Evolutionary conservation across 1,140 invertebrate species (phyloP), one percentile per base, ranked within the genome.

Genomic region (Platorchestia sp.): DNA sequence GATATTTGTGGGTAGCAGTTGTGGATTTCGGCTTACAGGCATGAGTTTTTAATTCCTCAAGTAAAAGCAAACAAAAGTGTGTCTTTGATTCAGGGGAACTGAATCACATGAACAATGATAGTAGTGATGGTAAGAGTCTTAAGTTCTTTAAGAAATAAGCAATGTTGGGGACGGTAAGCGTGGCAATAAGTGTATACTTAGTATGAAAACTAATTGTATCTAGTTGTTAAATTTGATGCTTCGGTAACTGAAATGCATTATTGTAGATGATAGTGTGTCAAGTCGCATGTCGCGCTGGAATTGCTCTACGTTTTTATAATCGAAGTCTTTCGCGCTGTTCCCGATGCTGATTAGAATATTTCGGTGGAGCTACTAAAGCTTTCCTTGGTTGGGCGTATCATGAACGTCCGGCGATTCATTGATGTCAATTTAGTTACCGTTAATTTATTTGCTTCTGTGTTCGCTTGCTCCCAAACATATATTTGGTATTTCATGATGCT

Each of bases 171-270:
- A 36, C 27, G 59, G 59, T 10, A 75, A 36, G 27, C 3, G 59
- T 75, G 3, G 59, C 59, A 19, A 75, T 75, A 75, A 19, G 59
- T 75, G 59, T 75, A 22, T 75, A 75, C 3, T 75, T 75, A 75
- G 14, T 75, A 75, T 22, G 59, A 22, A 3, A 75, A 22, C 14
- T 10, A n/a, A 22, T 75, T 36, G 59, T 19, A 75, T 36, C 59
- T 75, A 75, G 59, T 75, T 75, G 59, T 75, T 75, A 75, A 75
- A 75, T 75, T 75, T 75, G 59, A 27, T 75, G 59, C 59, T 75
- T 75, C 36, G 59, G 59, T 75, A 36, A 75, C 59, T 36, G 27
- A 36, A 75, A 75, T 27, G 59, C 59, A 75, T 75, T 75, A 75
- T 75, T 36, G 14, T 36, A 75, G 14, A 27, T 75, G 59, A 3